phyloP scores from a whole-genome alignment of 2,888 invertebrate genomes.

The Chloroclysta siterata region DNA sequence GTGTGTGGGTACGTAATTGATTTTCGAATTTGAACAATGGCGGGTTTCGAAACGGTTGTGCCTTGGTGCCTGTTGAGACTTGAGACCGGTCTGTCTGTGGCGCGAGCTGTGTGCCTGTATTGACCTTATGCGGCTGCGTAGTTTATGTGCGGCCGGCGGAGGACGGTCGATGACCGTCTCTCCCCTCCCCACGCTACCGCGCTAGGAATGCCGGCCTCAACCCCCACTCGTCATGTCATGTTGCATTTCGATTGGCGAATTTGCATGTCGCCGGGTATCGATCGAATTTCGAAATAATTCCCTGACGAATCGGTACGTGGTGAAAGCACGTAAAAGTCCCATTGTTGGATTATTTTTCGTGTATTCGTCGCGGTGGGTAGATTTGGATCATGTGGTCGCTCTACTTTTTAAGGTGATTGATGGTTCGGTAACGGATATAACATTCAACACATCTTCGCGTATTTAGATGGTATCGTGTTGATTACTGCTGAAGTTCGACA shows the following conservation, averaged over 20 bases:
- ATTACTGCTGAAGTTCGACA: constrained; percentile 38
- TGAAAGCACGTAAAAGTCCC: constrained; percentile 58
- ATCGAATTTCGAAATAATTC: constrained; percentile 53
- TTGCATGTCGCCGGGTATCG: constrained; percentile 67
- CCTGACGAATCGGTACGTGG: constrained; percentile 52
- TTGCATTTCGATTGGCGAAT: constrained; percentile 79
- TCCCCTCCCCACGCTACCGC: constrained; percentile 52
- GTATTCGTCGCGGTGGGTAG: constrained; percentile 43
- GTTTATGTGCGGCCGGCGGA: constrained; percentile 78
- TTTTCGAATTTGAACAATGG: constrained; percentile 73
- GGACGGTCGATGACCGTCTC: constrained; percentile 82
- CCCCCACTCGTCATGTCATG: constrained; percentile 70
- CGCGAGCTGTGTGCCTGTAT: constrained; percentile 61
- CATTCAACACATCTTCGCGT: constrained; percentile 36
- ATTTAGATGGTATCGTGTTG: constrained; percentile 38
- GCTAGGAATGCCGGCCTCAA: constrained; percentile 70
- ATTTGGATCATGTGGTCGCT: constrained; percentile 48
- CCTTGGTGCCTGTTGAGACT: constrained; percentile 43
- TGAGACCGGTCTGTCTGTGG: constrained; percentile 52
- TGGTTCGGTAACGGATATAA: constrained; percentile 46
- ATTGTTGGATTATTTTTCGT: constrained; percentile 48
- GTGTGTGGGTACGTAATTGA: constrained; percentile 71
- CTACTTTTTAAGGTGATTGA: constrained; percentile 49
- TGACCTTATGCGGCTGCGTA: constrained; percentile 83
- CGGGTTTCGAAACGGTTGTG: constrained; percentile 66